Conservation (phyloP, 2,888 invertebrate species). For the Drosophila demipolita region DNA sequence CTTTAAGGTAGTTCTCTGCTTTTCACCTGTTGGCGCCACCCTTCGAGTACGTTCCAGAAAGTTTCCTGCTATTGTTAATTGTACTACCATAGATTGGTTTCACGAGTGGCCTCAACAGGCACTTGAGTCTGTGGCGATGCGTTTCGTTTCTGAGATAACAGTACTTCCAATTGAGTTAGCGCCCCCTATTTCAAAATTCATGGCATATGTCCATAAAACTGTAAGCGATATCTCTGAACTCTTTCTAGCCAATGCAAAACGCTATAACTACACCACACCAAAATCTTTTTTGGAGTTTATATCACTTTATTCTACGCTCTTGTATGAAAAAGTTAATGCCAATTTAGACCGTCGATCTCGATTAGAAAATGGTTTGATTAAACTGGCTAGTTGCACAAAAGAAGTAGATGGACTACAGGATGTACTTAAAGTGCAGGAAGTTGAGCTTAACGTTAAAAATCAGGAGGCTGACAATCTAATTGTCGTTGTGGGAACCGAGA, state of each 20-base stretch:
- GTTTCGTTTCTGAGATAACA: constrained; percentile 92
- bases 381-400: constrained; percentile 92
- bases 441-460: constrained; percentile 94
- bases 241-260: constrained; percentile 93
- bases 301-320: constrained; percentile 90
- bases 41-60: constrained; percentile 94
- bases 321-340: constrained; percentile 89
- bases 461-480: constrained; percentile 95
- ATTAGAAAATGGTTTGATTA: constrained; percentile 94
- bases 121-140: constrained; percentile 93
- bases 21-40: constrained; percentile 97
- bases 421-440: constrained; percentile 90
- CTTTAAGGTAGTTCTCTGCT: constrained; percentile 93
- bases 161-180: constrained; percentile 85
- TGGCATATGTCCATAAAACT: constrained; percentile 95
- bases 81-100: constrained; percentile 98
- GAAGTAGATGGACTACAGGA: constrained; percentile 95
- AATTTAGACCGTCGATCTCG: constrained; percentile 91
- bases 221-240: constrained; percentile 93
- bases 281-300: constrained; percentile 98
- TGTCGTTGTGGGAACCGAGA: constrained; percentile 94
- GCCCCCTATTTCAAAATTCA: constrained; percentile 91
- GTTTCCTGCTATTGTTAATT: constrained; percentile 97
- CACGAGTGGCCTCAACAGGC: constrained; percentile 98
- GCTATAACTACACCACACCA: constrained; percentile 98